Base-by-base conservation (phyloP, 2,797 vertebrate genomes). In the Enteromius viviparus region DNA sequence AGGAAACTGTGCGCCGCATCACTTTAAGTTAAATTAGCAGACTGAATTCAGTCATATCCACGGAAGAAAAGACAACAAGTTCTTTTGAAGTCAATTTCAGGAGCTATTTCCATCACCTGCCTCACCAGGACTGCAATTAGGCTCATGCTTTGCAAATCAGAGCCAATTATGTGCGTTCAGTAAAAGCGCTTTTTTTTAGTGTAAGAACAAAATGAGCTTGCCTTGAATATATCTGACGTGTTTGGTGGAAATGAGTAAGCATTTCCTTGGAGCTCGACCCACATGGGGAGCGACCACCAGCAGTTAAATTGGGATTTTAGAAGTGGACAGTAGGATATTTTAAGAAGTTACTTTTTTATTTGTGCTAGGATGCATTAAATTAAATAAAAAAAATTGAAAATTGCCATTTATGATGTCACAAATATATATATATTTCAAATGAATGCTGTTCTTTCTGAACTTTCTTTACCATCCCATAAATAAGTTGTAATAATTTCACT, bases 1-100 rank as follows among this genome's bases (percentile, higher is more conserved):
- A 76, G 70, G n/a, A 68, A 58, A 17, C 42, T 2, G 32, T 11
- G 14, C 42, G 1, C 69, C 14, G 32, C 11, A 55, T 45, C 47
- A 58, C 32, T 76, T 19, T 76, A 53, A 66, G 45, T 21, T 26
- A 76, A 66, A 76, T 82, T 10, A 68, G 71, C 23, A 15, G 60
- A 42, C n/a, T 12, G 62, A 65, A 66, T 82, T 58, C 47, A 40
- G 51, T 58, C 62, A 76, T 76, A 66, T 76, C 45, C 26, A 9
- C 6, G 1, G 23, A 76, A 53, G 15, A 37, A 29, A 82, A 68
- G n/a, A 68, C 62, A 66, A 58, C 12, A 42, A 55, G 47, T 82
- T 47, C 72, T 55, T 79, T 79, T 79, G 47, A 79, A 83, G 74
- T 83, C 23, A 58, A n/a, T 42, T 40, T 76, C 23, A 40, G 55